phyloP scores from a whole-genome alignment of 2,888 invertebrate species.

The Chorisops tibialis region DNA sequence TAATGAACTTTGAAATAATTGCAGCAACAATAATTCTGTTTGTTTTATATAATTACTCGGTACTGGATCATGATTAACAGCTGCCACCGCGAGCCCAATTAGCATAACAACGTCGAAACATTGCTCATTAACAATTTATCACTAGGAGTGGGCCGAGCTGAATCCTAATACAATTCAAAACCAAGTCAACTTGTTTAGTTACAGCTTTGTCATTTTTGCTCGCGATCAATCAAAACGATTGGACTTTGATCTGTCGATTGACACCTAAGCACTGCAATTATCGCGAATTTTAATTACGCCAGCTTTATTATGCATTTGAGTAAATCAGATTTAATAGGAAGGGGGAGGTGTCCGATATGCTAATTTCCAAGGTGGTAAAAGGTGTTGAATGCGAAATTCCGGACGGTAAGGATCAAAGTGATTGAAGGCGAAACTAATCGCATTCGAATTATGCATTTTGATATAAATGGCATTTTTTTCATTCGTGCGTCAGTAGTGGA shows the following conservation, averaged over 20 bases:
- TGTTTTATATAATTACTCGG: slow-evolving; percentile 14
- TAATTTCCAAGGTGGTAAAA: slow-evolving; percentile 8
- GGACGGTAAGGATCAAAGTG: slow-evolving; percentile 3
- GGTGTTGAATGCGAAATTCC: not conserved
- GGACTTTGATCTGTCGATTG: slow-evolving; percentile 16
- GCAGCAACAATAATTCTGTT: not conserved
- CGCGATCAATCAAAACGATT: not conserved
- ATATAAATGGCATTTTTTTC: not conserved
- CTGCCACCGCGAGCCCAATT: slow-evolving; percentile 20
- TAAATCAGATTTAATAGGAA: not conserved
- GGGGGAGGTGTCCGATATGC: slow-evolving; percentile 5
- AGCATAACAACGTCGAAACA: slow-evolving; percentile 23
- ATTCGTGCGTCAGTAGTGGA: too few relatives aligned
- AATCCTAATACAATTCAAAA: too few relatives aligned
- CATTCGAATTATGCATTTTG: slow-evolving; percentile 5
- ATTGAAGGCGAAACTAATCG: not conserved
- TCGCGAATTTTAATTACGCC: not conserved
- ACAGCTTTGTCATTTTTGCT: not conserved
- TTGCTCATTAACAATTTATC: slow-evolving; percentile 18
- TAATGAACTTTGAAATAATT: too few relatives aligned
- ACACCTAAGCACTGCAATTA: slow-evolving; percentile 2
- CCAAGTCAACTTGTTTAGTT: too few relatives aligned
- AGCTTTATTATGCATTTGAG: not conserved
- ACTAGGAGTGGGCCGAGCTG: slow-evolving; percentile 5
- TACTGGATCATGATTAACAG: slow-evolving; percentile 8